phyloP scores from a whole-genome alignment of 2,888 invertebrate species.

The Zaprionus bogoriensis region DNA sequence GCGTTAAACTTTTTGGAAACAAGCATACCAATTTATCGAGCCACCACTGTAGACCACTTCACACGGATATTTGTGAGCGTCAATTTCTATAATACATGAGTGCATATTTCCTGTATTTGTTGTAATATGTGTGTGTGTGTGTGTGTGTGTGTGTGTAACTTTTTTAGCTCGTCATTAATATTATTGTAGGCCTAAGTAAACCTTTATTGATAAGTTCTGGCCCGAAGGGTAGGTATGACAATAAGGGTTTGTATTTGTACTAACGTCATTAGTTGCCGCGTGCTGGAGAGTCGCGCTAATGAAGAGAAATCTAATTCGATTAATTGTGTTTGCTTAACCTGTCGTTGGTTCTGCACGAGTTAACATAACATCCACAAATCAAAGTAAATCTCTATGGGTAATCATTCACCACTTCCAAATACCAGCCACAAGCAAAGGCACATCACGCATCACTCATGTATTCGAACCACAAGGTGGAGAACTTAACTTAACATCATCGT shows the following conservation, averaged over 20 bases:
- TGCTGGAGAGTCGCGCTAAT: constrained; percentile 14
- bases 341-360: background rate
- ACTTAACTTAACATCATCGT: background rate
- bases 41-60: background rate
- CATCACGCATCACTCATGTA: no score
- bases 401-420: no score
- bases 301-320: constrained; percentile 25
- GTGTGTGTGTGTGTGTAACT: constrained; percentile 4
- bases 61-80: background rate
- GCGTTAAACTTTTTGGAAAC: background rate
- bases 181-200: constrained; percentile 56
- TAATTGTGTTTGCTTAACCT: constrained; percentile 45
- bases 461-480: no score
- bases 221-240: constrained; percentile 31
- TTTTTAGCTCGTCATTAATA: constrained; percentile 48
- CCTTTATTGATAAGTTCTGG: constrained; percentile 19
- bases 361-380: background rate
- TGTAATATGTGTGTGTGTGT: constrained; percentile 5
- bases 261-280: constrained; percentile 44
- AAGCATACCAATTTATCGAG: background rate
- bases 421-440: no score
- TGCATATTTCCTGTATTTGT: constrained; percentile 8
- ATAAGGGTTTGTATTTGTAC: constrained; percentile 21
- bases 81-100: background rate
- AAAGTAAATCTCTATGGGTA: no score